Conservation (phyloP, 2,888 invertebrate species). For the Cryptocheilus praepositus region DNA sequence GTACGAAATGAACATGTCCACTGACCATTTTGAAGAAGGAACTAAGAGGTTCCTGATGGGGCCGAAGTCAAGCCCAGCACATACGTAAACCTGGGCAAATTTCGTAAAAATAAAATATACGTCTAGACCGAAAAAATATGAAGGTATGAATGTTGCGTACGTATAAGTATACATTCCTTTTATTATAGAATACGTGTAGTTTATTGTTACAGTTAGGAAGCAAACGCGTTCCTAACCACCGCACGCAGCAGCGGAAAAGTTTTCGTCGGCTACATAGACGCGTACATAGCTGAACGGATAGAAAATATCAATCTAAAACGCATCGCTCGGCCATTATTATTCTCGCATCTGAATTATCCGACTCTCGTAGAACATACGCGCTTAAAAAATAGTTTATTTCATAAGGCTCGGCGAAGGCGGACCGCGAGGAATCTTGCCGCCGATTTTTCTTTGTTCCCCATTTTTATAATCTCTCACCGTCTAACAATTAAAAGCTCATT, state of each 20-base stretch:
- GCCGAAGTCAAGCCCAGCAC: background rate
- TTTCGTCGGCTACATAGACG: slow-evolving; percentile 41
- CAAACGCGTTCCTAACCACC: slow-evolving; percentile 18
- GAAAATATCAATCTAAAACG: slow-evolving; percentile 16
- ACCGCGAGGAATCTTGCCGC: slow-evolving; percentile 14
- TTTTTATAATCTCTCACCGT: background rate
- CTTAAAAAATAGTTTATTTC: slow-evolving; percentile 14
- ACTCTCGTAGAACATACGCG: background rate
- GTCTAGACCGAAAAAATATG: background rate
- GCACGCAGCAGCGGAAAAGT: slow-evolving; percentile 22
- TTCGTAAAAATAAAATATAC: background rate
- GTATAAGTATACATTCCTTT: no score
- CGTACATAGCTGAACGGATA: slow-evolving; percentile 22
- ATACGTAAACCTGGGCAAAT: background rate
- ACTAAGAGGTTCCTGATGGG: no score
- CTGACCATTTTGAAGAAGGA: no score
- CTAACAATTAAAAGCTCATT: background rate
- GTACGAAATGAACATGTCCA: no score
- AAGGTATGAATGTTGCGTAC: no score
- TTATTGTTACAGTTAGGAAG: slow-evolving; percentile 15
- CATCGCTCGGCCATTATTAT: no score
- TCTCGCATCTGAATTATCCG: no score
- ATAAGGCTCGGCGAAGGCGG: slow-evolving; percentile 11
- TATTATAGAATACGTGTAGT: slow-evolving; percentile 3
- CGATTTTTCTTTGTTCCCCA: background rate